Evolutionary conservation across 2,888 invertebrate genomes (phyloP), one percentile per base, ranked within the genome.

Genomic region (Melangyna quadrimaculata): DNA sequence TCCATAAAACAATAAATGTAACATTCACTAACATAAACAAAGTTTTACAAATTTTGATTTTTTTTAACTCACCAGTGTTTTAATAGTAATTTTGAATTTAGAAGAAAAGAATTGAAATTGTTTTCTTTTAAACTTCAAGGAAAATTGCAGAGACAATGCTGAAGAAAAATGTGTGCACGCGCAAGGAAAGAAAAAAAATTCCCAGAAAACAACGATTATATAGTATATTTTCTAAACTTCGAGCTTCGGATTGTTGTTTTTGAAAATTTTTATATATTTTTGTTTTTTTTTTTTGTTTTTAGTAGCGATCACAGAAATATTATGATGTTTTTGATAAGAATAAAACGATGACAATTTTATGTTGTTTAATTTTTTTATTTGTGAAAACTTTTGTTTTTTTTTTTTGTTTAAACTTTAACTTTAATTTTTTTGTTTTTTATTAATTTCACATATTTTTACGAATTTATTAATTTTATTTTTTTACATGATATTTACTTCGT

Each of bases 301-400:
- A 86, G 86, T 86, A 86, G 86, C 86, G 86, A 86, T 86, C 70
- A 86, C 86, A 86, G 32, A 53, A 40, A 27, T 10, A 19, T 51
- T 37, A 61, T 14, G 10, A 40, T 65, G 40, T 40, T 55, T 19
- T 55, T 19, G 24, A n/a, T 51, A 61, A 63, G 55, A 79, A 75
- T 83, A 63, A 84, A 87, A 87, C 87, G 51, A 65, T 57, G 27
- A 10, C 8, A 12, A 55, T 51, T 29, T 48, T 51, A 4, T 67
- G 9, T 35, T 48, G 35, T 22, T 55, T 61, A 53, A n/a, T 72
- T 72, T 77, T 69, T 57, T 75, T 79, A 65, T 87, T 87, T 87
- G 84, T 87, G 87, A 87, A 87, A 87, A 87, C 87, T 82, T 79
- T 80, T 40, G 12, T 35, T 63, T 29, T 65, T 87, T 81, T n/a